Conservation (phyloP, 2,113 vertebrate genomes). For the Hippocampus comes region DNA sequence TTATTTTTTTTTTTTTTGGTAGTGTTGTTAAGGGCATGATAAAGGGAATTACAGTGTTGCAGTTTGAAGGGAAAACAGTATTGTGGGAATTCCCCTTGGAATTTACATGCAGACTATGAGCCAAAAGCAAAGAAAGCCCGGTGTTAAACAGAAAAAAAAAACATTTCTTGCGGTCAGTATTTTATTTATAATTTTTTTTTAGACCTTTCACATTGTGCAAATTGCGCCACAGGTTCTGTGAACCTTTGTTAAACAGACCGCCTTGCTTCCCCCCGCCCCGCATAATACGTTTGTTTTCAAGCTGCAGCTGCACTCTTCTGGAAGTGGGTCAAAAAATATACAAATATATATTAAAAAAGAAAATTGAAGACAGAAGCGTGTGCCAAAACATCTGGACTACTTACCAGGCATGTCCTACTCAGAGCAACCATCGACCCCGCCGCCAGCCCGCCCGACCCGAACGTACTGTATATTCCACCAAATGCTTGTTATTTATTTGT, state of each 20-base stretch:
- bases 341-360: neutral
- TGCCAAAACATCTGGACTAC: conserved; percentile 53
- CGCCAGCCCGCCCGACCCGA: neutral
- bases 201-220: conserved; percentile 27
- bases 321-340: conserved; percentile 19
- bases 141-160: neutral
- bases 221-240: conserved; percentile 45
- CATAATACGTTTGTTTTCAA: conserved; percentile 41
- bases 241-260: conserved; percentile 35
- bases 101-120: neutral
- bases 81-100: conserved; percentile 25
- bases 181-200: neutral
- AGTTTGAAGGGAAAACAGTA: conserved; percentile 38
- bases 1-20: too few species aligned
- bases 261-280: conserved; percentile 10
- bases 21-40: conserved; percentile 18
- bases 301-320: conserved; percentile 41
- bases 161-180: neutral
- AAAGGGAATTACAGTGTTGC: conserved; percentile 14
- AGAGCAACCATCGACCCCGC: conserved; percentile 35
- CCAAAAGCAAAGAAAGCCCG: neutral
- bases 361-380: conserved; percentile 24
- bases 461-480: conserved; percentile 72
- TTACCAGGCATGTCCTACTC: conserved; percentile 61
- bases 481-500: conserved; percentile 74